A percentile compares a stretch with the other conserved stretches of the same genome.
phyloP scores from a whole-genome alignment of 2,797 vertebrate species.

The Betta splendens region DNA sequence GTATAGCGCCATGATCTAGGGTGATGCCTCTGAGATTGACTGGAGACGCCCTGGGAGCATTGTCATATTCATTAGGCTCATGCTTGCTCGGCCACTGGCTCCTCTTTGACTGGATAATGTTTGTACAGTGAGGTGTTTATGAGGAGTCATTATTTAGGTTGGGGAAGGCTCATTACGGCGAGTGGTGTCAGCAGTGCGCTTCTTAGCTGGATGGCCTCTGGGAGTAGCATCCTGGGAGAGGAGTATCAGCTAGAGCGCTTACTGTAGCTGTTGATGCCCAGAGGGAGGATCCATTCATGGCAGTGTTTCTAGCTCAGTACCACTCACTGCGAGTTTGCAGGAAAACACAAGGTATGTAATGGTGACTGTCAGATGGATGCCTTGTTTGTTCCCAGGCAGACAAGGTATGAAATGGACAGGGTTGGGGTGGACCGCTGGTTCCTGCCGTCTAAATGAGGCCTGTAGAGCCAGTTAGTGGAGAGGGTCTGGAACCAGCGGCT shows the following conservation, averaged over 20 bases:
- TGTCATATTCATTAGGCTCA: conserved; percentile 46
- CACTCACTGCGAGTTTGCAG: conserved; percentile 24
- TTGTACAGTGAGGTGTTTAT: conserved; percentile 48
- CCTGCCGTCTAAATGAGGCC: conserved; percentile 46
- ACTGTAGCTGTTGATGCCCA: conserved; percentile 12
- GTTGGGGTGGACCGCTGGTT: conserved; percentile 26
- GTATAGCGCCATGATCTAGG: conserved; percentile 28
- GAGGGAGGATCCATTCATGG: background rate
- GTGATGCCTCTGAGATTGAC: conserved; percentile 33
- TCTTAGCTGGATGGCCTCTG: conserved; percentile 16
- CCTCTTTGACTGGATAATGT: conserved; percentile 43
- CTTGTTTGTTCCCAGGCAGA: conserved; percentile 10
- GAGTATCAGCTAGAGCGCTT: conserved; percentile 12
- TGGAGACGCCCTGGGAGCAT: conserved; percentile 23
- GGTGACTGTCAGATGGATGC: conserved; percentile 12
- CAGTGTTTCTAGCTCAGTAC: background rate
- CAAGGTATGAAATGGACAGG: conserved; percentile 8
- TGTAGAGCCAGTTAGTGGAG: conserved; percentile 24
- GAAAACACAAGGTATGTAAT: background rate
- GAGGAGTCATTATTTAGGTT: conserved; percentile 61
- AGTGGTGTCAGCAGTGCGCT: conserved; percentile 48
- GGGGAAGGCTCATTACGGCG: conserved; percentile 59
- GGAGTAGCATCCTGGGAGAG: conserved; percentile 26
- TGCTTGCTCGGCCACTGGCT: conserved; percentile 38
- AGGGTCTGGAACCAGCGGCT: conserved; percentile 34